Percentiles rank a stretch among this genome's conserved stretches.
Evolutionary conservation across 35 echinoderm and acorn worm species (phyloP).

Genomic region (Anneissia japonica): DNA sequence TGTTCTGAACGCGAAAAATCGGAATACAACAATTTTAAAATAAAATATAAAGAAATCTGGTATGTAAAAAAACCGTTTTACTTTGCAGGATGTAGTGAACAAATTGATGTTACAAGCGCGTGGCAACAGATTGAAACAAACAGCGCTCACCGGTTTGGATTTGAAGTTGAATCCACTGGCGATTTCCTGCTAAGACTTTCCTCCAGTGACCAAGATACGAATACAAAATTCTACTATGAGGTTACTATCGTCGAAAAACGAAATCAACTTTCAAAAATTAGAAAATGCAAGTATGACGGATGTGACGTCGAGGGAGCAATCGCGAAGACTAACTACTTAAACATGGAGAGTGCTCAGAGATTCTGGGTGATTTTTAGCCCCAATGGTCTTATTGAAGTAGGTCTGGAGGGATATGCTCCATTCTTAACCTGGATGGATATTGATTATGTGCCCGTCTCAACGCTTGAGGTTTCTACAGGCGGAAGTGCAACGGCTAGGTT

Average conservation of each 20-base stretch:
- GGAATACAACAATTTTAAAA: too few relatives aligned
- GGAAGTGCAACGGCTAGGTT: neutral
- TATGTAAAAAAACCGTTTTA: too few relatives aligned
- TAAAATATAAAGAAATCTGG: neutral
- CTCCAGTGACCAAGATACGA: neutral
- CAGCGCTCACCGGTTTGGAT: neutral
- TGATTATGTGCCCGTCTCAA: neutral
- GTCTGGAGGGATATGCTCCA: neutral
- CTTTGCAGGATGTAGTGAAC: neutral
- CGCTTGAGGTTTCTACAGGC: neutral
- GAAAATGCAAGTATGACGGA: neutral
- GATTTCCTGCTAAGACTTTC: neutral
- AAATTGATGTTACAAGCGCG: neutral
- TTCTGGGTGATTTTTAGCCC: neutral
- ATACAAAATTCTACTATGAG: neutral
- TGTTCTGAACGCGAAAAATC: too few relatives aligned
- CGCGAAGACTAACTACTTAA: neutral
- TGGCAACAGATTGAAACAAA: neutral
- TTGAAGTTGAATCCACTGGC: neutral
- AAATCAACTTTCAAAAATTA: neutral
- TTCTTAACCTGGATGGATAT: neutral
- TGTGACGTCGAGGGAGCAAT: neutral
- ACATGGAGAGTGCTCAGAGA: neutral
- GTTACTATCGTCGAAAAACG: neutral
- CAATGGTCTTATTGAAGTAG: neutral